A percentile compares a stretch with the other conserved stretches of the same genome.
These are phyloP conservation scores for Thaumatotibia leucotreta DNA, from an alignment of 1,140 invertebrate genomes.

Conservation along the genomic window DNA sequence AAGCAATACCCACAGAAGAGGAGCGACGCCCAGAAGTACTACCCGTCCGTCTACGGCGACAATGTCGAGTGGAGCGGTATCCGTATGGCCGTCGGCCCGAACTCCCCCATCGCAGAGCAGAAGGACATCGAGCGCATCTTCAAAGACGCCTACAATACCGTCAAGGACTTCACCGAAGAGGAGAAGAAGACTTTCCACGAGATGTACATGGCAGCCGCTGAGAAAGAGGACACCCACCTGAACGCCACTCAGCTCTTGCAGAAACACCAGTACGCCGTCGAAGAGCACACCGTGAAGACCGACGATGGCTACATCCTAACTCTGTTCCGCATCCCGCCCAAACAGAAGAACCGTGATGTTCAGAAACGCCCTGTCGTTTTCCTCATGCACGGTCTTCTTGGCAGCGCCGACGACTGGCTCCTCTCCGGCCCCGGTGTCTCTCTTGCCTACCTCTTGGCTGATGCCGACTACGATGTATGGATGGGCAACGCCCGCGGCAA, in stretches of 20 bases:
- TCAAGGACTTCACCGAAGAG: constrained; percentile 44
- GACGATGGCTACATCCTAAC: constrained; percentile 80
- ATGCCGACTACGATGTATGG: constrained; percentile 86
- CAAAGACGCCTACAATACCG: constrained; percentile 43
- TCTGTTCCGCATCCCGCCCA: constrained; percentile 77
- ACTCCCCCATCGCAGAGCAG: constrained; percentile 25
- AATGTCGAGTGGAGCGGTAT: constrained; percentile 36
- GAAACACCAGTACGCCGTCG: constrained; percentile 77
- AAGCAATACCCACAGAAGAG: neutral
- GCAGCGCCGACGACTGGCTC: constrained; percentile 80
- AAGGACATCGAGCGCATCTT: constrained; percentile 49
- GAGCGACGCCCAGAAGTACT: neutral
- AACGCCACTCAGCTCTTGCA: constrained; percentile 52
- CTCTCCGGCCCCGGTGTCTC: constrained; percentile 75
- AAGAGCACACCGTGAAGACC: constrained; percentile 77
- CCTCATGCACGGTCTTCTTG: constrained; percentile 82
- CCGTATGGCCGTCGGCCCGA: constrained; percentile 35
- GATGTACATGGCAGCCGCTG: constrained; percentile 23
- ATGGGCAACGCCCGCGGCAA: constrained; percentile 86
- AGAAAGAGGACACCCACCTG: constrained; percentile 35
- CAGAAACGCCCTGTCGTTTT: constrained; percentile 65
- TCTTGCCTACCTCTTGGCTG: constrained; percentile 66
- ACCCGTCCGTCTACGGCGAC: constrained; percentile 26
- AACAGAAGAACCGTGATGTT: constrained; percentile 21
- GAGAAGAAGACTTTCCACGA: constrained; percentile 43